Conservation (phyloP, 2,888 invertebrate species). For the Tetranychus piercei region DNA sequence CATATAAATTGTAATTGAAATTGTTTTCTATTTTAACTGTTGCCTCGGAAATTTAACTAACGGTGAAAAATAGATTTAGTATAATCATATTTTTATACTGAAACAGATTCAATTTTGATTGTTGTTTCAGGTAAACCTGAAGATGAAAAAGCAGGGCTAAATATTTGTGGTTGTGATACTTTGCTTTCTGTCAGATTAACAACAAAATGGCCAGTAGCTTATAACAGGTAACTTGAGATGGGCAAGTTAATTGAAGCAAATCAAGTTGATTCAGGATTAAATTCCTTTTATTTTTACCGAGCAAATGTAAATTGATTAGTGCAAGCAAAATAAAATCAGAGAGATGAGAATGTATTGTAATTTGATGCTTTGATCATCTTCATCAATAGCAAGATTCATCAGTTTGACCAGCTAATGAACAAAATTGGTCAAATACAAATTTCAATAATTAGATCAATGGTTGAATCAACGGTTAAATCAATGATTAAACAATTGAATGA, state of each 20-base stretch:
- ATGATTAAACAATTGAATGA: too few relatives aligned
- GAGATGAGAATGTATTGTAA: background rate
- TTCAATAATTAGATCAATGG: too few relatives aligned
- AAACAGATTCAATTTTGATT: background rate
- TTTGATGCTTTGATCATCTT: background rate
- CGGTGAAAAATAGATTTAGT: background rate
- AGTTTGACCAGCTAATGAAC: too few relatives aligned
- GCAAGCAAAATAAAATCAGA: background rate
- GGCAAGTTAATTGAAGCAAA: background rate
- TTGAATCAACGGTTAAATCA: too few relatives aligned
- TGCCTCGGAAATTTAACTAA: background rate
- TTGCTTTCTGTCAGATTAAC: too few relatives aligned
- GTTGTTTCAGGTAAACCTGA: background rate
- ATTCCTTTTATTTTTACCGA: too few relatives aligned
- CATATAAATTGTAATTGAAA: background rate
- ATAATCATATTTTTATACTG: background rate
- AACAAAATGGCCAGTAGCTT: background rate
- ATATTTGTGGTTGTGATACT: background rate
- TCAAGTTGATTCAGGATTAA: background rate
- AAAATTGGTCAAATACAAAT: too few relatives aligned
- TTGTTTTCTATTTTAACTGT: background rate
- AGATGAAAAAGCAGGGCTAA: background rate
- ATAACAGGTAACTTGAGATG: background rate
- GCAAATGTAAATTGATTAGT: background rate
- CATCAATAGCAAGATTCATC: background rate